A percentile compares a stretch with the other conserved stretches of the same genome.
Evolutionary conservation across 2,888 invertebrate genomes (phyloP).

Genomic region (Eledona agricola): DNA sequence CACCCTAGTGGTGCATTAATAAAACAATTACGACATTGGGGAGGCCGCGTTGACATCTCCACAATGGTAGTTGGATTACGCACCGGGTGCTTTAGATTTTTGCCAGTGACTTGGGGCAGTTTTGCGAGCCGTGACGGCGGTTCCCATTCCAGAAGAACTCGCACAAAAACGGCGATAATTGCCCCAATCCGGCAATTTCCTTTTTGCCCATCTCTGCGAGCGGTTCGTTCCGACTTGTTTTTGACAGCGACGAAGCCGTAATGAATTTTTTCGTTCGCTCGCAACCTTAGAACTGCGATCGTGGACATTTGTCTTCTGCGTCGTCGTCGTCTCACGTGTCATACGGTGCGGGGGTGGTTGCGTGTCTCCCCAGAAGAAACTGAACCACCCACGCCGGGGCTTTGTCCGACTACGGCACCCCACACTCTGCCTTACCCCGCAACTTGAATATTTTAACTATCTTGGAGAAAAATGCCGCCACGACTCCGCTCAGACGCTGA

Average conservation of each 20-base stretch:
- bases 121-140: too few species aligned
- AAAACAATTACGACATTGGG: slow-evolving; percentile 10
- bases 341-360: slow-evolving; percentile 25
- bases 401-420: slow-evolving; percentile 24
- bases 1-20: slow-evolving; percentile 13
- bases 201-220: slow-evolving; percentile 24
- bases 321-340: slow-evolving; percentile 27
- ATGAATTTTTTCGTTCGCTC: slow-evolving; percentile 10
- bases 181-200: slow-evolving; percentile 31
- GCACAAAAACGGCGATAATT: slow-evolving; percentile 30
- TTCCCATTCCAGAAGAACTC: slow-evolving; percentile 13
- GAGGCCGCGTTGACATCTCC: slow-evolving; percentile 2
- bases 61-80: too few species aligned
- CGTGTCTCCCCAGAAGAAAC: slow-evolving; percentile 16
- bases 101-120: too few species aligned
- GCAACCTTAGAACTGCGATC: slow-evolving; percentile 19
- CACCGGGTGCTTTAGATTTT: too few species aligned
- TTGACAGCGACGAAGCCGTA: slow-evolving; percentile 14
- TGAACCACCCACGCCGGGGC: slow-evolving; percentile 14
- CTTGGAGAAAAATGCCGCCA: slow-evolving; percentile 22
- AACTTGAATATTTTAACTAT: slow-evolving; percentile 28
- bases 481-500: slow-evolving; percentile 10
- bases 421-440: slow-evolving; percentile 17
- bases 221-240: slow-evolving; percentile 19
- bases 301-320: slow-evolving; percentile 21